Evolutionary conservation across 1,140 invertebrate species (phyloP).

Genomic region (Battus philenor): DNA sequence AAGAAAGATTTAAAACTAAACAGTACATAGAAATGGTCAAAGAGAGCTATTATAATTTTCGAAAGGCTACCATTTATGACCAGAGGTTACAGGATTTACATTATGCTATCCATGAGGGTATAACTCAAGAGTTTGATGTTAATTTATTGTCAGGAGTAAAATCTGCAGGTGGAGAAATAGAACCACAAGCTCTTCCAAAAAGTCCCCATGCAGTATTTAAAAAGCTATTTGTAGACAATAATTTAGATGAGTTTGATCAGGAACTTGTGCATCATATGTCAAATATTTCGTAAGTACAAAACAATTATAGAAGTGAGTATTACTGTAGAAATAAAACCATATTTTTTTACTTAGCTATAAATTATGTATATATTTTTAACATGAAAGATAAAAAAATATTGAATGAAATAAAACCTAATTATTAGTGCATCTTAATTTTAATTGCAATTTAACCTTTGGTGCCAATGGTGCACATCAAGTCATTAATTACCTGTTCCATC

Average conservation of each 20-base stretch:
- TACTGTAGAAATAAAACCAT: too few species aligned
- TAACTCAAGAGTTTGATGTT: conserved; percentile 57
- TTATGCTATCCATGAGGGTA: conserved; percentile 71
- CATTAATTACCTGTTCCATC: too few species aligned
- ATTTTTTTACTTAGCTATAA: too few species aligned
- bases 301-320: too few species aligned
- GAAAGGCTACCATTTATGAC: conserved; percentile 65
- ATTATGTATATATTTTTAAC: too few species aligned
- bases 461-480: too few species aligned
- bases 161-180: conserved; percentile 13
- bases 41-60: conserved; percentile 73
- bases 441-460: too few species aligned
- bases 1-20: conserved; percentile 57
- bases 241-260: conserved; percentile 59
- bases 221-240: conserved; percentile 53
- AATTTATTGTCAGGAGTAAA: conserved; percentile 21
- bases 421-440: too few species aligned
- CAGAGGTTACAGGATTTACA: conserved; percentile 67
- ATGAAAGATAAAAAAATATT: too few species aligned
- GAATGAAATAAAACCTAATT: too few species aligned
- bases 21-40: conserved; percentile 60
- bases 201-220: conserved; percentile 62
- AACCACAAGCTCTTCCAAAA: conserved; percentile 31
- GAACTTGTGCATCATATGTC: conserved; percentile 55
- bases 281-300: conserved; percentile 59